Base-by-base conservation (phyloP, 1,140 invertebrate genomes). In the Xylocopa sonorina region DNA sequence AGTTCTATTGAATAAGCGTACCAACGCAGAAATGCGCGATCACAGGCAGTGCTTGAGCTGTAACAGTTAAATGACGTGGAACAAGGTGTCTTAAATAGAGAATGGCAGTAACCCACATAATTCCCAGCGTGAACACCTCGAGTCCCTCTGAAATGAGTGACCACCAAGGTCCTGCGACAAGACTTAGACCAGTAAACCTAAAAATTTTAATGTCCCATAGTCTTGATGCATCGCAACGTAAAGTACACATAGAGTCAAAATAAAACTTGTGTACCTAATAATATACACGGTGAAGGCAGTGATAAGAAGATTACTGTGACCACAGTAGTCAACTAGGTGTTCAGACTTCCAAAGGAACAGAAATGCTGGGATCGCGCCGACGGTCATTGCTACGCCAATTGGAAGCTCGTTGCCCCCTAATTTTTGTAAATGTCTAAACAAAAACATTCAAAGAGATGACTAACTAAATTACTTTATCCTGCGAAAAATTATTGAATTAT, bases 51-150 rank as follows among this genome's bases (percentile, higher is more conserved):
- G 97, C 96, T 92, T 98, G 97, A 43, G 97, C 96, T 27, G 96
- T 97, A 38, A 96, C 95, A 0, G 96, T 96, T 79, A 97, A 95
- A 87, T 96, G 96, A 57, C 95, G 92, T 4, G 97, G 97, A 78
- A 97, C 95, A 2, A 98, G 94, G 86, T 97, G 96, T 58, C 96
- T 94, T 88, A 97, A 95, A 87, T 98, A 97, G 0, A 97, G 94
- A 60, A 97, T 95, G 1, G 97, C 95, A 24, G 97, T 96, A 29
- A 97, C 95, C 95, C 96, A 98, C 93, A 97, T 95, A 21, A 98
- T 92, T 72, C 96, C 96, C 81, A 98, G 94, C 0, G 97, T 97
- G 83, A 97, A 95, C 16, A 97, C 94, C 92, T 98, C 97, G 78
- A 98, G 91, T 16, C 94, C 92, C 90, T 97, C 97, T 82, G 96